Base-by-base conservation (phyloP, 2,888 invertebrate species). In the Protophormia terraenovae region DNA sequence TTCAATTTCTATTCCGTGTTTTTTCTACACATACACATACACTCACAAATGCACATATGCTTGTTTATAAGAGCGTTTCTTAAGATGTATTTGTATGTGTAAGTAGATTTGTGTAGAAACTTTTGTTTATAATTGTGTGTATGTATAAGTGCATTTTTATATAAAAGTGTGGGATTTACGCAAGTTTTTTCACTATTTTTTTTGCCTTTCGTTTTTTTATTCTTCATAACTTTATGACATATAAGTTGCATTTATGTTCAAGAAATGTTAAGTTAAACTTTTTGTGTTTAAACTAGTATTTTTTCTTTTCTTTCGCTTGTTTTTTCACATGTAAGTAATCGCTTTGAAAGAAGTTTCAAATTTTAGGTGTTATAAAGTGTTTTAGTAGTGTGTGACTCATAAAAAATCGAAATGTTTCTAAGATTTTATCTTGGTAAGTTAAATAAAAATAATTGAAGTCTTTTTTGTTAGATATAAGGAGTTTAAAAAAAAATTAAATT, bases 141-240 rank as follows among this genome's bases (percentile, higher is more conserved):
- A 29, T 53, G 10, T 67, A 3, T 12, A 50, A 71, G 69, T 69
- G 60, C 69, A 78, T 78, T 38, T 24, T n/a, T n/a, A n/a, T 50
- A 38, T 62, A 22, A n/a, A 85, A 69, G 77, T 72, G 73, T 73
- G 55, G 81, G 77, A 81, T 72, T 84, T 84, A 62, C 81, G 62
- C 73, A 81, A 73, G 60, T 84, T 77, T 77, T 38, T 71, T 35
- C 12, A 6, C 14, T 1, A 22, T 7, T 16, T 53, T 16, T 53
- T 12, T 29, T 60, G n/a, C n/a, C n/a, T n/a, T n/a, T n/a, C n/a
- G n/a, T 55, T 32, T 38, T 16, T 47, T n/a, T 50, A 10, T 53
- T 32, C 24, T 22, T 53, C 24, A 82, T 62, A 85, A 85, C 85
- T 82, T 85, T 85, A 82, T 85, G 85, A 85, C 82, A 82, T 82